Conservation (phyloP, 2,797 vertebrate genomes). For the Chaenodraco wilsoni region DNA sequence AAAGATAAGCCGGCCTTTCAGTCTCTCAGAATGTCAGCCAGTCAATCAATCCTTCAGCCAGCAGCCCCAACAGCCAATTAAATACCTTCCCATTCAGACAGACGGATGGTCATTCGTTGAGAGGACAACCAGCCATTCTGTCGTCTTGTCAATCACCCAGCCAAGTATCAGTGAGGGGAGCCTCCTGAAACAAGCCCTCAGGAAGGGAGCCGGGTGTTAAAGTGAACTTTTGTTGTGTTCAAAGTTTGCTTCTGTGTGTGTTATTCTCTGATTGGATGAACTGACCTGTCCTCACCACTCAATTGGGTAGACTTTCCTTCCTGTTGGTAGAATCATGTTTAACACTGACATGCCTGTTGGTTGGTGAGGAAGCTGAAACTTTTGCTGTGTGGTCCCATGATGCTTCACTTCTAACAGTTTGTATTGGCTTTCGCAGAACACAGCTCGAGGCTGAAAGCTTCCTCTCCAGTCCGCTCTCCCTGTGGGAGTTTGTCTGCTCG, state of each 20-base stretch:
- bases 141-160: slow-evolving; percentile 8
- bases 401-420: slow-evolving; percentile 27
- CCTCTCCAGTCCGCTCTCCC: slow-evolving; percentile 19
- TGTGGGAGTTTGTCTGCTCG: slow-evolving; percentile 31
- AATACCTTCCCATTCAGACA: background rate
- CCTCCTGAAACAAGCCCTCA: no score
- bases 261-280: background rate
- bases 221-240: no score
- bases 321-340: background rate
- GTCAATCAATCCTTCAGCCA: slow-evolving; percentile 11
- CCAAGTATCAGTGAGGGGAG: slow-evolving; percentile 21
- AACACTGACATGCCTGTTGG: background rate
- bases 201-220: no score
- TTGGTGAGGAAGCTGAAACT: background rate
- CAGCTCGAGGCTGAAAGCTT: slow-evolving; percentile 25
- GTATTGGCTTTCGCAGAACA: slow-evolving; percentile 14
- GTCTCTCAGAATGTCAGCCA: slow-evolving; percentile 6
- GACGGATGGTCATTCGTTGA: background rate
- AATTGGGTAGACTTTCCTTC: background rate
- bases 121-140: background rate
- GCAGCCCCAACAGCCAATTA: slow-evolving; percentile 11
- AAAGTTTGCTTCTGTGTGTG: no score
- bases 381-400: background rate
- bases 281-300: background rate
- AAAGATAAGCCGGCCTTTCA: slow-evolving; percentile 2